phyloP scores from a whole-genome alignment of 2,797 vertebrate species.

The Phalloptychus januarius region DNA sequence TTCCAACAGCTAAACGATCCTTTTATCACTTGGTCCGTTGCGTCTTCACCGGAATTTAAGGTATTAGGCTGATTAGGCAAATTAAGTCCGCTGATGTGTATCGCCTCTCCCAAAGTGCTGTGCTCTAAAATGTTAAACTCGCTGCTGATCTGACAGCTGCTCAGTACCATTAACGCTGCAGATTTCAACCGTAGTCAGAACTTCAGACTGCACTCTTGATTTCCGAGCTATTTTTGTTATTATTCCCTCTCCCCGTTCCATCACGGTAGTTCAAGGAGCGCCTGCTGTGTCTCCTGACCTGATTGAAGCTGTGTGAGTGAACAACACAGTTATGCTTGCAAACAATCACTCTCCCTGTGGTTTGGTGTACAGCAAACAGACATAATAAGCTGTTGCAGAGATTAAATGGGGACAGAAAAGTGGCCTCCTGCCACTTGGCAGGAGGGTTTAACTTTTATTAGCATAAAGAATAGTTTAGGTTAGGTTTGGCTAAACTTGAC shows the following conservation, averaged over 20 bases:
- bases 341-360: background rate
- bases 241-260: background rate
- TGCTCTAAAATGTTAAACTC: background rate
- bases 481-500: background rate
- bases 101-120: background rate
- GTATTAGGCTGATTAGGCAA: slow-evolving; percentile 4
- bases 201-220: background rate
- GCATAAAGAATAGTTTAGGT: background rate
- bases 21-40: background rate
- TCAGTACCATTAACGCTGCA: background rate
- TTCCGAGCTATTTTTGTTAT: background rate
- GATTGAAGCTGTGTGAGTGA: background rate
- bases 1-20: background rate
- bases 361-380: background rate
- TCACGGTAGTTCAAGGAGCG: background rate
- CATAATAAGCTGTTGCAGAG: background rate
- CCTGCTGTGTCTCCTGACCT: background rate
- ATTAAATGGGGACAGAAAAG: background rate
- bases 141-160: background rate
- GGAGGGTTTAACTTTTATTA: background rate
- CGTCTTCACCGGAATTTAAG: background rate
- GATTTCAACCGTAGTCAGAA: background rate
- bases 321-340: background rate
- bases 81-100: background rate
- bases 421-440: too few relatives aligned